Conservation (phyloP, 2,797 vertebrate species). For the Botia kubotai region DNA sequence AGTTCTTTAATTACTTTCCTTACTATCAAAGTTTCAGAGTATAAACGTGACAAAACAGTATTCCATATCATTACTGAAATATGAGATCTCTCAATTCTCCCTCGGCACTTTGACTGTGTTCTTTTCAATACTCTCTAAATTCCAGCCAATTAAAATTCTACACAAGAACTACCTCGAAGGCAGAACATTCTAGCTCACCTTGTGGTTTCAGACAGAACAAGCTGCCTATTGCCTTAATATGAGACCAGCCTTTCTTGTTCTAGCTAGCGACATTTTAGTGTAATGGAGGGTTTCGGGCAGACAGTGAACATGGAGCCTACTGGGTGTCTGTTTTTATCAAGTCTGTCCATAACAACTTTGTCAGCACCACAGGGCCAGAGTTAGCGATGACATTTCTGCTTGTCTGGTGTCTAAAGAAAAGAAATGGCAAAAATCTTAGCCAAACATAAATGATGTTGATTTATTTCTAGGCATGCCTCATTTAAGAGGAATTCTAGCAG, state of each 20-base stretch:
- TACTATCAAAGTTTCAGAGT: constrained; percentile 29
- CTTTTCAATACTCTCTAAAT: constrained; percentile 41
- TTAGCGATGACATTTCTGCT: constrained; percentile 70
- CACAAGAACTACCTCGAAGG: constrained; percentile 26
- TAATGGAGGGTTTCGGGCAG: constrained; percentile 59
- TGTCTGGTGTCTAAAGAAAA: constrained; percentile 63
- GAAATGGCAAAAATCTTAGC: constrained; percentile 40
- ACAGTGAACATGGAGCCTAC: constrained; percentile 59
- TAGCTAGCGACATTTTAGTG: constrained; percentile 57
- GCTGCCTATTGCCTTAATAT: constrained; percentile 60
- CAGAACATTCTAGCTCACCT: constrained; percentile 44
- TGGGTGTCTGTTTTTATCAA: constrained; percentile 56
- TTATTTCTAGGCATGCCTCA: constrained; percentile 43
- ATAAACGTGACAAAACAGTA: constrained; percentile 6
- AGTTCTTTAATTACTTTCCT: constrained; percentile 31
- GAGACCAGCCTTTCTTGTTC: constrained; percentile 49
- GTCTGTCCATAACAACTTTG: constrained; percentile 67
- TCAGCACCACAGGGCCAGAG: constrained; percentile 67
- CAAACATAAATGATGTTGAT: constrained; percentile 37
- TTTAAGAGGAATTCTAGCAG: constrained; percentile 24
- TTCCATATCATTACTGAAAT: constrained; percentile 27
- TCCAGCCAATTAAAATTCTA: constrained; percentile 57
- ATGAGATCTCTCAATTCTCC: constrained; percentile 17
- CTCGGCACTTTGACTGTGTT: neutral
- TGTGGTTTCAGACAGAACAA: constrained; percentile 48